Evolutionary conservation across 2,113 vertebrate genomes (phyloP).

Genomic region (Gasterosteus nipponicus): DNA sequence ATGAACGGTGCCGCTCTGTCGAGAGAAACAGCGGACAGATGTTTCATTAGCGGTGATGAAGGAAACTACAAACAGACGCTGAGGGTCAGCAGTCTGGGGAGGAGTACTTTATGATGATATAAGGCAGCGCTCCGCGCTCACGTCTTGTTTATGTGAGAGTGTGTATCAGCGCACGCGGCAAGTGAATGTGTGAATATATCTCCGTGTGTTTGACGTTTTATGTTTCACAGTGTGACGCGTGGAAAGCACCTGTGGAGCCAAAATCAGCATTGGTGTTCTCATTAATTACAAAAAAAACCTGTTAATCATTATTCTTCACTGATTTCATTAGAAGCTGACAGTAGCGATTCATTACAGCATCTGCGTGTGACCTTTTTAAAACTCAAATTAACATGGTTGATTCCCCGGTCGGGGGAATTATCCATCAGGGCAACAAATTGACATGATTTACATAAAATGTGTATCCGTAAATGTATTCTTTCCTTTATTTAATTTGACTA

Average conservation of each 20-base stretch:
- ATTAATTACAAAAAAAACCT: conserved; percentile 45
- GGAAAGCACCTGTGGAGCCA: conserved; percentile 1
- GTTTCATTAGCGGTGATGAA: conserved; percentile 73
- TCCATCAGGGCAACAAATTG: conserved; percentile 32
- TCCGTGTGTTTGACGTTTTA: neutral
- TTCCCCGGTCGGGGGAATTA: conserved; percentile 9
- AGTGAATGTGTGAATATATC: neutral
- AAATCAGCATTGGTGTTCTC: conserved; percentile 19
- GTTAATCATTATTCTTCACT: conserved; percentile 51
- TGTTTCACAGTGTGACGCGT: neutral
- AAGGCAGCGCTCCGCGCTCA: conserved; percentile 39
- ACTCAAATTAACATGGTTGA: conserved; percentile 44
- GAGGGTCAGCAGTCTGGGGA: conserved; percentile 70
- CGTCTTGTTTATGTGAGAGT: conserved; percentile 42
- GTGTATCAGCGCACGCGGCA: neutral
- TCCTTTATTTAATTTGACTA: neutral
- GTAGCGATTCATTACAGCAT: conserved; percentile 44
- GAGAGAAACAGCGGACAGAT: conserved; percentile 67
- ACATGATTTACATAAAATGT: conserved; percentile 18
- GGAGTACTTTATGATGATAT: conserved; percentile 62
- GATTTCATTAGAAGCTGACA: conserved; percentile 48
- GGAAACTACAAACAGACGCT: conserved; percentile 71
- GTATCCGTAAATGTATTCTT: neutral
- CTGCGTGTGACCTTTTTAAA: conserved; percentile 56
- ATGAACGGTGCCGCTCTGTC: conserved; percentile 62